Evolutionary conservation across 2,888 invertebrate genomes (phyloP).

Genomic region (Drosophila bunnanda): DNA sequence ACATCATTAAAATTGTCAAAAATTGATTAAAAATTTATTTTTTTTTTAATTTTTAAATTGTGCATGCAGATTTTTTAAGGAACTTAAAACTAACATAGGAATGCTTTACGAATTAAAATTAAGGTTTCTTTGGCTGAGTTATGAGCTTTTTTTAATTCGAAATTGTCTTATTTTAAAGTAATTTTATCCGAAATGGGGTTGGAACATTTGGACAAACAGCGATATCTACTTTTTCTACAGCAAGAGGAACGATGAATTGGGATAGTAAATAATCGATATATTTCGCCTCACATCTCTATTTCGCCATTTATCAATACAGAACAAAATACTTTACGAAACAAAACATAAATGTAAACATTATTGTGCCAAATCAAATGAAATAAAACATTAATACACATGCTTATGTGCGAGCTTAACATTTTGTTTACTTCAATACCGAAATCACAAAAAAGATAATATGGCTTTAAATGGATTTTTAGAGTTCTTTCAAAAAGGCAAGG

Average conservation of each 20-base stretch:
- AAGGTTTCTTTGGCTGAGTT: no score
- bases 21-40: no score
- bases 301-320: slow-evolving; percentile 12
- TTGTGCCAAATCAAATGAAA: not conserved
- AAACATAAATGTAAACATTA: slow-evolving; percentile 17
- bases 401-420: slow-evolving; percentile 2
- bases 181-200: no score
- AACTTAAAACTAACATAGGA: no score
- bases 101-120: no score
- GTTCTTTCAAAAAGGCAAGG: slow-evolving; percentile 92
- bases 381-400: not conserved
- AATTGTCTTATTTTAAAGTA: no score
- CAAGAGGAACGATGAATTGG: not conserved
- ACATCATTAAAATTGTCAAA: no score
- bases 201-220: no score
- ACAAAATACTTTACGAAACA: slow-evolving; percentile 4
- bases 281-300: slow-evolving; percentile 9
- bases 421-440: not conserved
- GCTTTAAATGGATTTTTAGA: slow-evolving; percentile 90
- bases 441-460: slow-evolving; percentile 84
- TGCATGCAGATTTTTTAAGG: no score
- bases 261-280: slow-evolving; percentile 7
- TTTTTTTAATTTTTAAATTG: no score
- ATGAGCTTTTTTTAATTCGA: no score
- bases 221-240: not conserved